A percentile compares a stretch with the other conserved stretches of the same genome.
These are phyloP conservation scores for Lissonota sp. DNA, from an alignment of 2,888 invertebrate species.

Conservation along the genomic window DNA sequence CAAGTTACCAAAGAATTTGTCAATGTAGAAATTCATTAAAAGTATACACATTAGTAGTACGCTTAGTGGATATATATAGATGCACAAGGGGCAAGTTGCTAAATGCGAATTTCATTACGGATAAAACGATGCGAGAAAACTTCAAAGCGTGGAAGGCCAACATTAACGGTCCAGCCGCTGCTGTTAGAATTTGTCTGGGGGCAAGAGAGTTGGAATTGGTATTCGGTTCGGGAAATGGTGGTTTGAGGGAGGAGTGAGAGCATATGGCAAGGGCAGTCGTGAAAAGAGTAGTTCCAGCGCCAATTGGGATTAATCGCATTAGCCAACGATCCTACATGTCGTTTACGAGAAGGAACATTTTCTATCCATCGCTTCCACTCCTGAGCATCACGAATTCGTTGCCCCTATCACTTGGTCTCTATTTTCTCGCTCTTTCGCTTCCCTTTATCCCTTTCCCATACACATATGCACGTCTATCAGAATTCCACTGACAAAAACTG, in stretches of 20 bases:
- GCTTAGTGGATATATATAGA: background rate
- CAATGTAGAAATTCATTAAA: too few relatives aligned
- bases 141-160: constrained; percentile 3
- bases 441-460: background rate
- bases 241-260: constrained; percentile 9
- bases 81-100: background rate
- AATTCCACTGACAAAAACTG: constrained; percentile 11
- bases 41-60: too few relatives aligned
- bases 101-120: constrained; percentile 31
- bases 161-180: constrained; percentile 8
- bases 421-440: constrained; percentile 1
- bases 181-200: constrained; percentile 9
- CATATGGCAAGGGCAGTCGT: too few relatives aligned
- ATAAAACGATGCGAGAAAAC: constrained; percentile 14
- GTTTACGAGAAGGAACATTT: constrained; percentile 44
- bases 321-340: constrained; percentile 53
- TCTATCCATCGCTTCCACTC: constrained; percentile 37
- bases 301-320: constrained; percentile 66
- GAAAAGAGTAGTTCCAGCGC: constrained; percentile 24
- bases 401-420: background rate
- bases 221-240: background rate
- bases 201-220: constrained; percentile 16
- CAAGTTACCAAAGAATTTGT: too few relatives aligned
- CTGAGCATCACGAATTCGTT: constrained; percentile 9
- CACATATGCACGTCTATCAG: constrained; percentile 1